Evolutionary conservation across 2,888 invertebrate species (phyloP).

Genomic region (Salticus scenicus): DNA sequence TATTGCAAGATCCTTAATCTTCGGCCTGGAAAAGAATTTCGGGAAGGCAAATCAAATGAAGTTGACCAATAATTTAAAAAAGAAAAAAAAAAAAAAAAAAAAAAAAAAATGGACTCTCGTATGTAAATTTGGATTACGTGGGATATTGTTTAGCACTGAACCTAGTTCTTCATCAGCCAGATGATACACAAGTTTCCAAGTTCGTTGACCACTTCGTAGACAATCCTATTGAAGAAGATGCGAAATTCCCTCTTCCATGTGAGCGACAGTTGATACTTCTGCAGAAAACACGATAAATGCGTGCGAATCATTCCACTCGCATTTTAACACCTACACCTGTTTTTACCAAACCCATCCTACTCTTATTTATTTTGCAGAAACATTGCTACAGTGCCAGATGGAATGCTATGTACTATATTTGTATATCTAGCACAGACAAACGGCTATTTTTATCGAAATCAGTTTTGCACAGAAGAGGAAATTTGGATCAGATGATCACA

Average conservation of each 20-base stretch:
- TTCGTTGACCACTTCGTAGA: neutral
- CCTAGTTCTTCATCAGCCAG: neutral
- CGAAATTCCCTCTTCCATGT: neutral
- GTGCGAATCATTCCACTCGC: neutral
- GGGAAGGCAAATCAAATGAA: neutral
- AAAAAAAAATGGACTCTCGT: neutral
- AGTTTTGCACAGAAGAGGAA: neutral
- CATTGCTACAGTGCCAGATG: neutral
- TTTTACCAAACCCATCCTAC: slow-evolving; percentile 5
- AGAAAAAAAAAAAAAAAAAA: no score
- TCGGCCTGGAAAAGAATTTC: neutral
- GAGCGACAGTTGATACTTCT: neutral
- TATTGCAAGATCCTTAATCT: neutral
- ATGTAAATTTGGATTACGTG: neutral
- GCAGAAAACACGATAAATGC: neutral
- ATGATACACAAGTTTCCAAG: neutral
- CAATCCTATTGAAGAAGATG: neutral
- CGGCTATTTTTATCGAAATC: neutral
- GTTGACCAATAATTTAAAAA: neutral
- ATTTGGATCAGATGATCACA: neutral
- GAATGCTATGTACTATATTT: neutral
- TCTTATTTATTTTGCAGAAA: neutral
- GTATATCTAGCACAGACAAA: neutral
- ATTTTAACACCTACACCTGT: neutral
- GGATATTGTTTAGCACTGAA: neutral